phyloP scores from a whole-genome alignment of 2,113 vertebrate species.

The Bufo bufo region DNA sequence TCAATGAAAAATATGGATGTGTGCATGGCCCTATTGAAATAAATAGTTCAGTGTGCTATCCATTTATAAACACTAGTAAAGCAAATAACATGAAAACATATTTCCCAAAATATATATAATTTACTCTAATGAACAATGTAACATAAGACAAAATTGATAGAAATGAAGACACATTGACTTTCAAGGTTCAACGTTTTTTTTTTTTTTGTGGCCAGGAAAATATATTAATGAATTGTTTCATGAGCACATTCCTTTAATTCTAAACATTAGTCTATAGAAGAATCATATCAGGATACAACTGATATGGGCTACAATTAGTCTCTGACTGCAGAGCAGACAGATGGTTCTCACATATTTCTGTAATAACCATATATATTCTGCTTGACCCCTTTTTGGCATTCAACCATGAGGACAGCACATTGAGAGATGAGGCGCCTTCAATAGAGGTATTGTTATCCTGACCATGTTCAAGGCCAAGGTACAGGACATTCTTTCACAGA shows the following conservation, averaged over 20 bases:
- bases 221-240: no score
- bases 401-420: not conserved
- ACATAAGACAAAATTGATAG: no score
- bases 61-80: no score
- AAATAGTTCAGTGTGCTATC: no score
- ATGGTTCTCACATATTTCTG: not conserved
- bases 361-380: not conserved
- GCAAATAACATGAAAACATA: no score
- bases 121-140: no score
- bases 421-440: conserved; percentile 11
- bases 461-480: conserved; percentile 46
- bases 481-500: conserved; percentile 53
- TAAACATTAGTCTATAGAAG: not conserved
- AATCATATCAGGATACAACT: not conserved
- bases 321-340: not conserved
- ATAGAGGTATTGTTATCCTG: conserved; percentile 45
- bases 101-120: no score
- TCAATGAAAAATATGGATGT: no score
- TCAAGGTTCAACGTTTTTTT: no score
- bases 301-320: not conserved
- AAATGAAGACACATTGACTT: no score
- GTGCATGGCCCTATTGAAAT: no score
- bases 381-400: not conserved
- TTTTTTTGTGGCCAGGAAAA: no score
- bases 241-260: not conserved